Conservation (phyloP, 2,797 vertebrate genomes). For the Enteromius treurensis region DNA sequence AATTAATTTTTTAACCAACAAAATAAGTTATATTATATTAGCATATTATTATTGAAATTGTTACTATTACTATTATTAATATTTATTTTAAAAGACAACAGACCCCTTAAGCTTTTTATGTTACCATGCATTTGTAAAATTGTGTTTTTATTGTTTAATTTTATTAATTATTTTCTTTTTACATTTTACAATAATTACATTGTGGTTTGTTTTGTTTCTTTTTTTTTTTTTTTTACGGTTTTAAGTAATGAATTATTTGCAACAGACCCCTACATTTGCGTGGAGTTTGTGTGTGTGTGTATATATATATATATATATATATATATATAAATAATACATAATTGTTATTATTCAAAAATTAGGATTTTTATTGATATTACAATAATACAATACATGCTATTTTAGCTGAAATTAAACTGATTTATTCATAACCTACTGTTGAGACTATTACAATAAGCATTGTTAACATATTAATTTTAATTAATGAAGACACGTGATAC, state of each 20-base stretch:
- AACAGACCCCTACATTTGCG: background rate
- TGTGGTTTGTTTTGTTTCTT: no score
- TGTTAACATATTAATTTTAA: background rate
- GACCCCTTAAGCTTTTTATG: background rate
- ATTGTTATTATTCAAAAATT: background rate
- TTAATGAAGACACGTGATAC: background rate
- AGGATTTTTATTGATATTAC: background rate
- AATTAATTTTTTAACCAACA: background rate
- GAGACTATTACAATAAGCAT: background rate
- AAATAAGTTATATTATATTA: background rate
- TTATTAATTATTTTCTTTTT: no score
- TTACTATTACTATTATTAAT: background rate
- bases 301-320: no score
- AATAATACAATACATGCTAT: background rate
- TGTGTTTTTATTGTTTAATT: no score
- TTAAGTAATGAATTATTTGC: background rate
- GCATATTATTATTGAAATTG: background rate
- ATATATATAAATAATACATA: no score
- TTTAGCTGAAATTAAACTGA: background rate
- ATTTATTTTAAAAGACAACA: background rate
- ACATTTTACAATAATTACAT: no score
- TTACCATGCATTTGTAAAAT: background rate
- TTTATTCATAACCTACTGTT: background rate
- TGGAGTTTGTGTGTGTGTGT: no score
- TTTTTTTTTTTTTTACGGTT: no score